These are phyloP conservation scores for Busseola fusca DNA, from an alignment of 2,888 invertebrate genomes.

Conservation along the genomic window DNA sequence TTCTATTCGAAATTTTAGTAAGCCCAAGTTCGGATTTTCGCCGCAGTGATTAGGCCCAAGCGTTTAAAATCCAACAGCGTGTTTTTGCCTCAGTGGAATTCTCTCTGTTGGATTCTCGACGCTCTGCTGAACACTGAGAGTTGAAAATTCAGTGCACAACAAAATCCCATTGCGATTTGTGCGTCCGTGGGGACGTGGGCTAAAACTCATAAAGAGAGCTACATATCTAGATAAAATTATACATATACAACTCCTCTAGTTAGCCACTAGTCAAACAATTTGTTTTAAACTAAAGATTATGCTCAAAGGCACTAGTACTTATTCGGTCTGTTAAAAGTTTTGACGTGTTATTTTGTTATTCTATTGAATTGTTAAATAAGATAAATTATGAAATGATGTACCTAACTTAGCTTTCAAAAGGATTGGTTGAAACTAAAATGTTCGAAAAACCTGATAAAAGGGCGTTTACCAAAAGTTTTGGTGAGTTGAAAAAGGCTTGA, in stretches of 20 bases:
- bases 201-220: constrained; percentile 45
- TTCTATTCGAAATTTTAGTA: constrained; percentile 37
- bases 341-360: constrained; percentile 47
- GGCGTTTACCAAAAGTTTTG: constrained; percentile 9
- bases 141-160: no score
- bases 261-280: constrained; percentile 65
- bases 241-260: constrained; percentile 57
- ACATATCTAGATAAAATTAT: constrained; percentile 62
- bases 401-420: constrained; percentile 35
- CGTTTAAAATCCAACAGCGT: background rate
- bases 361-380: constrained; percentile 48
- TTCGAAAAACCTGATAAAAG: background rate
- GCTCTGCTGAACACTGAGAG: no score
- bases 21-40: background rate
- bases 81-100: background rate
- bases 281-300: constrained; percentile 45
- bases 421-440: constrained; percentile 26
- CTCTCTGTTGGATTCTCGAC: background rate
- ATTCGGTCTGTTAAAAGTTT: constrained; percentile 54
- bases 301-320: constrained; percentile 61
- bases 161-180: background rate
- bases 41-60: background rate
- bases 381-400: constrained; percentile 42
- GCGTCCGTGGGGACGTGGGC: background rate
- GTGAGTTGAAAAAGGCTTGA: background rate